phyloP scores from a whole-genome alignment of 2,888 invertebrate genomes.

The Dynastes tityus region DNA sequence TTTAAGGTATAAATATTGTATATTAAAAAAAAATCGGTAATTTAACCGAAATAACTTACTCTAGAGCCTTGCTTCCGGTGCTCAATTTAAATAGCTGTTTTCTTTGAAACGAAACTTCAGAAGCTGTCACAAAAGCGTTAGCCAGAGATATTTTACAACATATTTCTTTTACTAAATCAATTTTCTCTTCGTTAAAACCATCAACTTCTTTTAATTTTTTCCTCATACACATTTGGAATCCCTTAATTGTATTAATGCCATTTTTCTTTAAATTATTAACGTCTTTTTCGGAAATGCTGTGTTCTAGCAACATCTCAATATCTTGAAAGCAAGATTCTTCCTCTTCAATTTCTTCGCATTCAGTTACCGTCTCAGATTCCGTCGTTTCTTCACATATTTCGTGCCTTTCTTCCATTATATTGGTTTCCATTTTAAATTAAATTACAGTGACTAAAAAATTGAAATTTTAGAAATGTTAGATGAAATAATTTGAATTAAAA shows the following conservation, averaged over 20 bases:
- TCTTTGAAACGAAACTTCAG: slow-evolving; percentile 82
- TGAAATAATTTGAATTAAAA: slow-evolving; percentile 33
- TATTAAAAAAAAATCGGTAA: background rate
- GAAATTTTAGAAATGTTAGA: background rate
- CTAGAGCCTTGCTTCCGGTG: slow-evolving; percentile 79
- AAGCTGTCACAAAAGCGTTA: slow-evolving; percentile 81
- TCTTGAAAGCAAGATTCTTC: slow-evolving; percentile 84
- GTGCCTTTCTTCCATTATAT: slow-evolving; percentile 42
- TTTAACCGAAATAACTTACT: slow-evolving; percentile 73
- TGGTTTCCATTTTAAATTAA: slow-evolving; percentile 48
- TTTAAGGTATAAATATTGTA: background rate
- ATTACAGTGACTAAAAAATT: background rate
- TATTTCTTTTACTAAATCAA: slow-evolving; percentile 86
- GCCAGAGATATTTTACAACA: slow-evolving; percentile 77
- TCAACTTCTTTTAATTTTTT: slow-evolving; percentile 82
- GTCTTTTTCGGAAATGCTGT: slow-evolving; percentile 81
- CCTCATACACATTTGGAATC: slow-evolving; percentile 85
- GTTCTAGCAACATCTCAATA: slow-evolving; percentile 78
- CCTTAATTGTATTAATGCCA: slow-evolving; percentile 87
- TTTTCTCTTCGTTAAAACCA: slow-evolving; percentile 84
- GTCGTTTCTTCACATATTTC: slow-evolving; percentile 24
- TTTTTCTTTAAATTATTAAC: slow-evolving; percentile 83
- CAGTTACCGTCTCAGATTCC: slow-evolving; percentile 32
- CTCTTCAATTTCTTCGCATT: slow-evolving; percentile 67
- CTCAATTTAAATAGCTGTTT: slow-evolving; percentile 82